Conservation (phyloP, 2,113 vertebrate species). For the Xiphorhynchus elegans region DNA sequence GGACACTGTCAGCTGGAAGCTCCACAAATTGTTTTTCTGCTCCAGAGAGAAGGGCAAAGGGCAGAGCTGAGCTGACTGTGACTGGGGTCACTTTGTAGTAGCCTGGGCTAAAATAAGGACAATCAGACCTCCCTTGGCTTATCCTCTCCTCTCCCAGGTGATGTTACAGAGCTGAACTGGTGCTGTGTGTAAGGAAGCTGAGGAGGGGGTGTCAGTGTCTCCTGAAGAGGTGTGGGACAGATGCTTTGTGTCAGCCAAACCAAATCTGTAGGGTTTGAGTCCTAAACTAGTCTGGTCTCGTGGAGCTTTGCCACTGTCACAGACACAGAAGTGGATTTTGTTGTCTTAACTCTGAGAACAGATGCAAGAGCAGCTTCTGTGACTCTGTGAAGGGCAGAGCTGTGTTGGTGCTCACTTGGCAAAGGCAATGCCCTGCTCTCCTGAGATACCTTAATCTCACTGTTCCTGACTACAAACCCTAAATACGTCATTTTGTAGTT, state of each 20-base stretch:
- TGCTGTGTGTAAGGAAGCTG: neutral
- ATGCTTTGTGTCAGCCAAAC: neutral
- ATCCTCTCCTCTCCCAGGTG: neutral
- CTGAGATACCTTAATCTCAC: neutral
- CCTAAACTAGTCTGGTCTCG: neutral
- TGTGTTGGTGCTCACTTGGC: neutral
- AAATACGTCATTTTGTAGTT: neutral
- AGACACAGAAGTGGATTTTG: neutral
- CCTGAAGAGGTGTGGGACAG: neutral
- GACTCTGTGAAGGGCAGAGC: neutral
- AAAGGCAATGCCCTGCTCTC: neutral
- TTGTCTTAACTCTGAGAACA: neutral
- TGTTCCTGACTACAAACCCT: neutral
- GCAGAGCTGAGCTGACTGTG: neutral
- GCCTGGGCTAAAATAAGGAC: neutral
- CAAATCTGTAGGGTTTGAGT: neutral
- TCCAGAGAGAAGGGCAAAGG: neutral
- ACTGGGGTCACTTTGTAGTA: neutral
- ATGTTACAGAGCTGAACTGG: neutral
- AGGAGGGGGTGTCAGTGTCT: neutral
- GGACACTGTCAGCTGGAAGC: fast-evolving
- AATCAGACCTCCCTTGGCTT: neutral
- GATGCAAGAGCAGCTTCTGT: neutral
- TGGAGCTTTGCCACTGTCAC: neutral
- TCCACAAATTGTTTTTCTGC: neutral